Evolutionary conservation across 2,888 invertebrate species (phyloP), one percentile per base, ranked within the genome.

Genomic region (Acanthoscelides obtectus): DNA sequence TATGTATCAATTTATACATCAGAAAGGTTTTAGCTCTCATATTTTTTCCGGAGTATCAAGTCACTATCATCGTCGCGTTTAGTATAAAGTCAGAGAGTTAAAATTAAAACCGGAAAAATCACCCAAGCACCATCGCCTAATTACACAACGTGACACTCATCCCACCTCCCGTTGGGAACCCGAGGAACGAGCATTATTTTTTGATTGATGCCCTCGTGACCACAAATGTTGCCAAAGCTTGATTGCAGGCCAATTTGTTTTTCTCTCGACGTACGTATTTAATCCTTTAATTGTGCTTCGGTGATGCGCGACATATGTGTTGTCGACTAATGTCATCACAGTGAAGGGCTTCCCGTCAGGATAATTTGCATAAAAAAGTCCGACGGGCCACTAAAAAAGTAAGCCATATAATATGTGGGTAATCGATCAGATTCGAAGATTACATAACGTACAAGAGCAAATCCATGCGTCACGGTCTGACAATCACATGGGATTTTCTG

Each of bases 161-260:
- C 45, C 12, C 5, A 45, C 45, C 12, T 6, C 6, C 1, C 45
- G 17, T 45, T 45, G 45, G 12, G 45, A 45, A 17, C 45, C 17
- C 45, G 5, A 45, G 45, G 12, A 45, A 12, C 45, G 5, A 45
- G 45, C 45, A 45, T 45, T 71, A 71, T 72, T 72, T 69, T 72
- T 69, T 69, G 72, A 70, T 70, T 70, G 65, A 69, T 70, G 70
- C 63, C 17, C 17, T 64, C 45, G 17, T 64, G n/a, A 76, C 77
- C 79, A 77, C 82, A 82, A 81, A 80, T 82, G 82, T 81, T 79
- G 77, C 80, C 79, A 75, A 65, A 76, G 75, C 76, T 77, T 79
- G 79, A 82, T 81, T 81, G 80, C 79, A 78, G 76, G 80, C 78
- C 80, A 80, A 76, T 82, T 81, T 82, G 81, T 81, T 82, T 80